Evolutionary conservation across 2,888 invertebrate species (phyloP), one percentile per base, ranked within the genome.

Genomic region (Spilosoma lubricipeda): DNA sequence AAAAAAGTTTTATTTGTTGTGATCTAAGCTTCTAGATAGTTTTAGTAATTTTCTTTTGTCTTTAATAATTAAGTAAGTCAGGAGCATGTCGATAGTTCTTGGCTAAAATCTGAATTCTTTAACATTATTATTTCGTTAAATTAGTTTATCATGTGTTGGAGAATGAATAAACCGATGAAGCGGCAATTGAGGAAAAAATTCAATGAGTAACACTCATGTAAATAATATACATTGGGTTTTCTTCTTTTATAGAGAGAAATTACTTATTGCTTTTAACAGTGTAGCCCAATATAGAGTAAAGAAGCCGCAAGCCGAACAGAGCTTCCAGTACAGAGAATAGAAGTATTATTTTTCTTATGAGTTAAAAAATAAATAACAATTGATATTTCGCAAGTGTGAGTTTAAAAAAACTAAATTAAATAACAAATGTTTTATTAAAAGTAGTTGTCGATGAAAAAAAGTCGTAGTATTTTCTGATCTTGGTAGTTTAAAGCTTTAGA

Each of bases 111-210:
- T 72, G 77, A 77, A 81, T 75, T 18, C 56, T 42, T 81, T 80
- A 72, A 77, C 80, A 82, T 82, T 83, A 77, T 81, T 80, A 80
- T 78, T 80, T 76, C 73, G 15, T 69, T 73, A 74, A 75, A 80
- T 81, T 80, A 77, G 73, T 75, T 83, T 71, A 80, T 78, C 76
- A 74, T 70, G n/a, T 70, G 20, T 52, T 72, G 70, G 68, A 45
- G 39, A 69, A 71, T 75, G 72, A 73, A 72, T 67, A 81, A 73
- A 18, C 42, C 52, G 63, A 75, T 79, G 72, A 75, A 75, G 56
- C 71, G 65, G 71, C 45, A 71, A 67, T 52, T 67, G 30, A 70
- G 3, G 48, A 63, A 66, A 77, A 75, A 76, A 71, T 69, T 52
- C 42, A 70, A 73, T 72, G 66, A 77, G 74, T 56, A 45, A 30